Conservation (phyloP, 2,113 vertebrate species). For the Tragelaphus buxtoni region DNA sequence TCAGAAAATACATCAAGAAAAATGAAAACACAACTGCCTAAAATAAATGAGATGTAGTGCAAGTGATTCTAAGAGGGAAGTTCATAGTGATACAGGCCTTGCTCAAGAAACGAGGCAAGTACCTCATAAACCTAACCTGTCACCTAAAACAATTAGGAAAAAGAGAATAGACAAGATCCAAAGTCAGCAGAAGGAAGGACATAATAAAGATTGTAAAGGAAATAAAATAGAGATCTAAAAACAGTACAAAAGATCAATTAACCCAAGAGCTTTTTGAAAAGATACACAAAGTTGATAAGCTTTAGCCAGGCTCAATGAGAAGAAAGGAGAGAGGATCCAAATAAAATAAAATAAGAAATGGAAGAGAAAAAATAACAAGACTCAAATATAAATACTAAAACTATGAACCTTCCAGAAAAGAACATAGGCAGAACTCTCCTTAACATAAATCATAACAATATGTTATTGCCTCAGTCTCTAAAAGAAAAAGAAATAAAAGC, state of each 20-base stretch:
- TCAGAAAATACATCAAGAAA: not conserved
- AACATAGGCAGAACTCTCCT: not conserved
- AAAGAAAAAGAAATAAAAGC: not conserved
- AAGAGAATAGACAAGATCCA: not conserved
- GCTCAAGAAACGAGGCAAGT: not conserved
- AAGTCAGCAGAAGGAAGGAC: not conserved
- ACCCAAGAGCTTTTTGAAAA: not conserved
- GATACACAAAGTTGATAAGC: not conserved
- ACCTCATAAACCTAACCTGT: not conserved
- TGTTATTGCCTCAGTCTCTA: not conserved
- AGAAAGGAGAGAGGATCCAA: not conserved
- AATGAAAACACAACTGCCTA: not conserved
- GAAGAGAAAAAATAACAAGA: not conserved
- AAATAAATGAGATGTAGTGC: not conserved
- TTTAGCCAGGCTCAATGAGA: not conserved
- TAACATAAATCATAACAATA: not conserved
- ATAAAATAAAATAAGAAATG: not conserved
- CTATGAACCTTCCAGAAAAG: not conserved
- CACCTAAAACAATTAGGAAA: not conserved
- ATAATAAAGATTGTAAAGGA: not conserved
- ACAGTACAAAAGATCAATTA: not conserved
- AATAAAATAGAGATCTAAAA: not conserved
- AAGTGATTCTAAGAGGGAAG: not conserved
- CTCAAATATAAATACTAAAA: not conserved
- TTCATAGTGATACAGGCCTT: not conserved